Evolutionary conservation across 2,797 vertebrate species (phyloP).

Genomic region (Macropus fuliginosus): DNA sequence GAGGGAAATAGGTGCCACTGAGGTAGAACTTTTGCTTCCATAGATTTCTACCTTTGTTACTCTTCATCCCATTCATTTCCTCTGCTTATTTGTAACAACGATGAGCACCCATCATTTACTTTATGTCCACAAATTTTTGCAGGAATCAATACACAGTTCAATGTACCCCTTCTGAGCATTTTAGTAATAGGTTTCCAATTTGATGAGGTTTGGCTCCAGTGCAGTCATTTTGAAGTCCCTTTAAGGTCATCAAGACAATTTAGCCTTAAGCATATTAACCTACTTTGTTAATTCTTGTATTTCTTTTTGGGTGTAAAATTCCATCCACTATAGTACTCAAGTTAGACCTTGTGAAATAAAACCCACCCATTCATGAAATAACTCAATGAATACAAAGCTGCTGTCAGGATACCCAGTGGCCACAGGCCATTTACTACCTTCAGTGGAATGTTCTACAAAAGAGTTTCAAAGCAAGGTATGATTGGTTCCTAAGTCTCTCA

Average conservation of each 20-base stretch:
- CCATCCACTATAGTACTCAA: conserved; percentile 23
- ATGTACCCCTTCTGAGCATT: not conserved
- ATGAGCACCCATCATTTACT: not conserved
- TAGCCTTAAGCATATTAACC: not conserved
- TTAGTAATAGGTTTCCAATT: not conserved
- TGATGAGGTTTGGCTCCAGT: not conserved
- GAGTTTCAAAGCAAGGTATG: not conserved
- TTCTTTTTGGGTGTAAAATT: conserved; percentile 39
- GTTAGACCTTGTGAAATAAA: conserved; percentile 18
- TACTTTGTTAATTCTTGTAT: not conserved
- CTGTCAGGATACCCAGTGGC: conserved; percentile 5
- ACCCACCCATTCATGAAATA: conserved; percentile 28
- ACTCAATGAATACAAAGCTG: conserved; percentile 35
- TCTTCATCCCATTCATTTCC: not conserved
- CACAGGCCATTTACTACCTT: not conserved
- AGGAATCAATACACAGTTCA: conserved; percentile 1
- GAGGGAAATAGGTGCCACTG: not conserved
- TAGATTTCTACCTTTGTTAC: not conserved
- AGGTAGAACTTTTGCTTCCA: not conserved
- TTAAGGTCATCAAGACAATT: not conserved
- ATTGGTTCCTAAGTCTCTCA: not conserved
- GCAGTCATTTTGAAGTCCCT: not conserved
- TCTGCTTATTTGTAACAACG: not conserved
- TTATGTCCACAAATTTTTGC: not conserved
- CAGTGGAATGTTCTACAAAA: not conserved